Evolutionary conservation across 1,140 invertebrate genomes (phyloP).

Genomic region (Lepidurus couesii): DNA sequence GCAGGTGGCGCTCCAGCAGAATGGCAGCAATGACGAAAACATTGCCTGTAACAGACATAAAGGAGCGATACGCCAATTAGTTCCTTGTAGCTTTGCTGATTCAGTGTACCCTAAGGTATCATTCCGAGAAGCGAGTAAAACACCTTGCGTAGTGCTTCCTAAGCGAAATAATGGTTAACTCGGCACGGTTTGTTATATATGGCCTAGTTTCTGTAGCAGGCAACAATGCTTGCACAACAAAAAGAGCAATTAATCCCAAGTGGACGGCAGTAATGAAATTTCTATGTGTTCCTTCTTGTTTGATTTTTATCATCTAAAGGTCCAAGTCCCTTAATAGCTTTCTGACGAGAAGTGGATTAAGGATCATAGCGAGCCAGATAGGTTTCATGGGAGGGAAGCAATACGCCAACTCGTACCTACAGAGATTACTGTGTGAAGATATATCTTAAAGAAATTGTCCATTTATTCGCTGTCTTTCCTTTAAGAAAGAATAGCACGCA

Average conservation of each 20-base stretch:
- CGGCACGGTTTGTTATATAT: neutral
- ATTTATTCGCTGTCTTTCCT: too few relatives aligned
- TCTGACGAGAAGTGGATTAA: neutral
- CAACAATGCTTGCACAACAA: neutral
- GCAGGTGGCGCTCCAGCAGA: conserved; percentile 76
- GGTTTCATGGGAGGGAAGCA: neutral
- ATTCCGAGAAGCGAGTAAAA: too few relatives aligned
- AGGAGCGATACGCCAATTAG: neutral
- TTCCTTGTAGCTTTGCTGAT: neutral
- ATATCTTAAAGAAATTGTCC: too few relatives aligned
- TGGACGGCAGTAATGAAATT: neutral
- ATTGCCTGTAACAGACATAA: conserved; percentile 60
- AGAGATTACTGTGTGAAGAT: too few relatives aligned
- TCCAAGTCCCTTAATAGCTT: neutral
- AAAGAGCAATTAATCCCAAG: neutral
- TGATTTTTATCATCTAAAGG: neutral
- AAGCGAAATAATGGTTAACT: neutral
- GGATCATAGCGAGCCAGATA: neutral
- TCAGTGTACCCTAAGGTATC: too few relatives aligned
- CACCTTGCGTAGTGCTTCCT: neutral
- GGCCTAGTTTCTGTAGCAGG: neutral
- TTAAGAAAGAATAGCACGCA: too few relatives aligned
- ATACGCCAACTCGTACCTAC: neutral
- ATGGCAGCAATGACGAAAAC: conserved; percentile 94
- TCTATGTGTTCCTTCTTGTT: neutral